Base-by-base conservation (phyloP, 1,140 invertebrate genomes). In the Ruditapes philippinarum region DNA sequence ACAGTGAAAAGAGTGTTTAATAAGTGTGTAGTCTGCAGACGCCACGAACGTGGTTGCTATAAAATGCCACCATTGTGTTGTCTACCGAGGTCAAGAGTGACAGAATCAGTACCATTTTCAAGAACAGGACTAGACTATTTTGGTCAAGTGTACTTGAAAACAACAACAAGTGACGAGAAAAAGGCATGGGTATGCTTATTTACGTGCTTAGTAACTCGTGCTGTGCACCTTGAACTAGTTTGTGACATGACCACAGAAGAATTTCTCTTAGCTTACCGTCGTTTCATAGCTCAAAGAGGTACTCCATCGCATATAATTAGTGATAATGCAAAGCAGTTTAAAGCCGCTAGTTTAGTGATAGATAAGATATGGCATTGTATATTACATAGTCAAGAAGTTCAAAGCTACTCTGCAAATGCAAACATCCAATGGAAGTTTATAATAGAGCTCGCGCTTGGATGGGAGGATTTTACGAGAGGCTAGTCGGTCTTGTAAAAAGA, bases 141-240 rank as follows among this genome's bases (percentile, higher is more conserved):
- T 62, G 80, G 80, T 19, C 80, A 51, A 7, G 14, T 62, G 17
- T 62, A 31, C 51, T 33, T 82, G 1, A 82, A 82, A 40, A n/a
- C n/a, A n/a, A 40, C 28, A 33, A 25, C 25, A 12, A 36, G n/a
- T 22, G 80, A 65, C n/a, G 14, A 33, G 31, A 0, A 70, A 22
- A 84, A 84, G 28, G 28, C 45, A 19, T 84, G 81, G 62, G 65
- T 84, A 7, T 68, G 81, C 28, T 36, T 82, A 36, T 82, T 60
- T 33, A 62, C 79, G 7, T 82, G 79, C 36, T 19, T 82, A 51
- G 79, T 82, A 0, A 82, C 79, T 19, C 28, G 79, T 38, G 79
- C 79, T 28, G 25, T 82, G 11, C 81, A 84, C 40, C 42, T 84
- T 33, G 81, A 84, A 84, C 65, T 73, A 60, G 80, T 65, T 17